Percentiles rank a stretch among this genome's conserved stretches.
phyloP scores from a whole-genome alignment of 2,888 invertebrate genomes.

The Saturnia pavonia region DNA sequence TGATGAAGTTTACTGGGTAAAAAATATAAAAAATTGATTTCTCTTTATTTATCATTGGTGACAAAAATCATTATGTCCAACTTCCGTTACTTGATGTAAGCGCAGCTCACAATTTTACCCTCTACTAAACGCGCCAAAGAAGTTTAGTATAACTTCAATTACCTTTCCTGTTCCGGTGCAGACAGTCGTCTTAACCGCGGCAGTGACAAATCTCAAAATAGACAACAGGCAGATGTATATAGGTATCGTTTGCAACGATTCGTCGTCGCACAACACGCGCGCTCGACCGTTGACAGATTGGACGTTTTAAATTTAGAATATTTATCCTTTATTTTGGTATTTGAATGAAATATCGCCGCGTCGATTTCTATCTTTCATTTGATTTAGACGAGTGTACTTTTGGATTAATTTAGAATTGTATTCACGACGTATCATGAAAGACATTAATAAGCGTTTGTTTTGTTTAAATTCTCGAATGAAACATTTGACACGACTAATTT shows the following conservation, averaged over 20 bases:
- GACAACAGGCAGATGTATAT: slow-evolving; percentile 69
- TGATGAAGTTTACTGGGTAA: too few relatives aligned
- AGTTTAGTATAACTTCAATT: slow-evolving; percentile 39
- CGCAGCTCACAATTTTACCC: too few relatives aligned
- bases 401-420: slow-evolving; percentile 26
- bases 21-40: too few relatives aligned
- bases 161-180: slow-evolving; percentile 65
- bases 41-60: too few relatives aligned
- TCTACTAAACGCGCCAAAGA: too few relatives aligned
- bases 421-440: slow-evolving; percentile 10
- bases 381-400: slow-evolving; percentile 28
- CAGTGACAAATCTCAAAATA: slow-evolving; percentile 77
- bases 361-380: slow-evolving; percentile 52
- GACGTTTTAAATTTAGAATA: slow-evolving; percentile 75
- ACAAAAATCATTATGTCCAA: too few relatives aligned
- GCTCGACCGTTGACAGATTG: slow-evolving; percentile 79
- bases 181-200: slow-evolving; percentile 52
- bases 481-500: slow-evolving; percentile 12
- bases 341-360: slow-evolving; percentile 71
- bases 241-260: slow-evolving; percentile 76
- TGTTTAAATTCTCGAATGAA: slow-evolving; percentile 6
- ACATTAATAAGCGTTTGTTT: slow-evolving; percentile 8
- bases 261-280: slow-evolving; percentile 76
- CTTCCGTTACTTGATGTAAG: too few relatives aligned
- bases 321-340: slow-evolving; percentile 71